These are phyloP conservation scores for Scomberomorus guttatus DNA, from an alignment of 2,797 vertebrate species.

Conservation along the genomic window DNA sequence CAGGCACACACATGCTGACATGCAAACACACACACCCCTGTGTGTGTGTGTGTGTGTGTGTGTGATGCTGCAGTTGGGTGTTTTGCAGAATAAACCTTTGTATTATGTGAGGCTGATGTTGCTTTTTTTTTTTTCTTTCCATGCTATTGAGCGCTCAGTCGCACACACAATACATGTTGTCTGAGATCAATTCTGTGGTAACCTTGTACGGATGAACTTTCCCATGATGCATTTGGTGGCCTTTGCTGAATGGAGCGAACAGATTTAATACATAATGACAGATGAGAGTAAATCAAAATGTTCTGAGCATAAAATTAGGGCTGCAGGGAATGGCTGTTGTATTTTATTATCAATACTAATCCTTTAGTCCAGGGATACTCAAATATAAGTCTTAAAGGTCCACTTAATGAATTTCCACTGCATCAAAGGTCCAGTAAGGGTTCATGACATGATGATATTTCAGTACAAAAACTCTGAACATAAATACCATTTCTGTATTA, in stretches of 20 bases:
- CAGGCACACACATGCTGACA: slow-evolving; percentile 38
- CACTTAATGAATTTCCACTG: no score
- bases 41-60: slow-evolving; percentile 20
- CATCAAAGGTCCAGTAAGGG: no score
- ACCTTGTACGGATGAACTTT: slow-evolving; percentile 46
- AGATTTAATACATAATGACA: neutral
- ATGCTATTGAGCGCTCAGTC: slow-evolving; percentile 36
- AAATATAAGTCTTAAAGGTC: no score
- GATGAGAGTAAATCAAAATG: slow-evolving; percentile 15
- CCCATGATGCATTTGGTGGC: slow-evolving; percentile 36
- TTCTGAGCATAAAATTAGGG: neutral
- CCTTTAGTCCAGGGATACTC: no score
- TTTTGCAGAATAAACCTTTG: slow-evolving; percentile 47
- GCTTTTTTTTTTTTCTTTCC: slow-evolving; percentile 9
- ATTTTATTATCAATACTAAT: neutral
- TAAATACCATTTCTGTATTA: no score
- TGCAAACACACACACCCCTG: slow-evolving; percentile 36
- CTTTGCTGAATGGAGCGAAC: slow-evolving; percentile 12
- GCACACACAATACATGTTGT: slow-evolving; percentile 38
- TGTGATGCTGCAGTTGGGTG: slow-evolving; percentile 33
- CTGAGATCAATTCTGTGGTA: slow-evolving; percentile 42
- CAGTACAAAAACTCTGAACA: no score
- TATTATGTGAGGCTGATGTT: slow-evolving; percentile 17
- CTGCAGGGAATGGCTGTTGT: neutral
- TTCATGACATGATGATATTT: no score